Evolutionary conservation across 2,888 invertebrate species (phyloP), one percentile per base, ranked within the genome.

Genomic region (Ennomos quercinarius): DNA sequence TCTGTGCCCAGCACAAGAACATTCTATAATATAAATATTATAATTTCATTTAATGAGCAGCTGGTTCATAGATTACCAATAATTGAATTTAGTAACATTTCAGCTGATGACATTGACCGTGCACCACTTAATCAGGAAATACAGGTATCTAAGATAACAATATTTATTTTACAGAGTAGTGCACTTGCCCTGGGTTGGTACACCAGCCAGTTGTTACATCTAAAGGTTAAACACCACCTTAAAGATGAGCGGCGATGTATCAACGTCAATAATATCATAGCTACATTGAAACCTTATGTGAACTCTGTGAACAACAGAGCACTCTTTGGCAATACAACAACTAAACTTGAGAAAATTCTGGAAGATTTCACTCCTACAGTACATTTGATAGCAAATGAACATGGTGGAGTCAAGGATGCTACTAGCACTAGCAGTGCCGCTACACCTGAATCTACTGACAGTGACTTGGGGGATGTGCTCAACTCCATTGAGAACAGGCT

Each of bases 171-270:
- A 61, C 86, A 95, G 95, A 94, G 95, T 67, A 93, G 95, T 69
- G 93, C 93, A 12, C 76, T 95, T 45, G 93, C 95, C 11, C 76
- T 94, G 60, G 95, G 95, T 43, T 95, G 94, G 94, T 93, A 94
- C 59, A 89, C 95, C 13, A 94, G 93, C 71, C 95, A 95, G 70
- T 81, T 94, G 1, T 79, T 94, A 45, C 87, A 89, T 68, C 71
- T 89, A 43, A 91, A 86, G 48, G 65, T 82, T 40, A 91, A 90
- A 68, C 74, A 80, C 54, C 61, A 66, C 12, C 74, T 70, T 49
- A 67, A 68, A 36, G 63, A 71, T 35, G 67, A 74, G 3, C 77
- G 74, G 11, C 77, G 70, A 61, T 76, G 73, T 59, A 63, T 66
- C 10, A 48, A n/a, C 12, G 45, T 45, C 10, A 64, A 67, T 53